Base-by-base conservation (phyloP, 2,113 vertebrate genomes). In the Dendrocopos noguchii region DNA sequence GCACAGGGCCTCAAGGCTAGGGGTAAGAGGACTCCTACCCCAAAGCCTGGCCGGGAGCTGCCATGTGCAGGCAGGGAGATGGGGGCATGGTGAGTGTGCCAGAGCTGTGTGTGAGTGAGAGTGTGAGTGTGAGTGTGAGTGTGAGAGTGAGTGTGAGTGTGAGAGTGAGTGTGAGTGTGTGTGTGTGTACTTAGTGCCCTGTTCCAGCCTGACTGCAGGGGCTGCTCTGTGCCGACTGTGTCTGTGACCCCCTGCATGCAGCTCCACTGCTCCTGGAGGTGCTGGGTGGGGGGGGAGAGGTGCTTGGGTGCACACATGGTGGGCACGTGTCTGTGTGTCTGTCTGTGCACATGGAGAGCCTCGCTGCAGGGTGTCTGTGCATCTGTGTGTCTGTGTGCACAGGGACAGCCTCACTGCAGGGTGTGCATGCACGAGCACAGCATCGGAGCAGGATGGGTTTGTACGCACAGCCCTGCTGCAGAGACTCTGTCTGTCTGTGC, bases 61-160 rank as follows among this genome's bases (percentile, higher is more conserved):
- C 0, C 0, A 9, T 50, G 47, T 6, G 73, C 2, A 3, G 50
- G 44, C 33, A 7, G 60, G 28, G 52, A 11, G 2, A 3, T 1
- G 12, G 0, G 6, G 9, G 55, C 65, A 34, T 19, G 1, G 8
- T 1, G 8, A 5, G 44, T 1, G 60, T 77, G 87, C 29, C 8
- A 18, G 34, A 22, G 80, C 12, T 50, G 47, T 50, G 47, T 50
- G 47, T 50, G 47, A 50, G 47, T 19, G n/a, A n/a, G n/a, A n/a
- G 42, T 42, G 42, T 42, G 42, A 42, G 13, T 42, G 15, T 42
- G 42, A 15, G 42, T 42, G 39, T 42, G 46, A 10, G 39, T 42
- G 39, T 39, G 39, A 9, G 39, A 10, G 39, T 14, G 42, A 13
- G 42, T 15, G 42, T 16, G 42, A 16, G 47, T 47, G 20, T 11